These are phyloP conservation scores for Polyergus mexicanus DNA, from an alignment of 1,140 invertebrate species.

Conservation along the genomic window DNA sequence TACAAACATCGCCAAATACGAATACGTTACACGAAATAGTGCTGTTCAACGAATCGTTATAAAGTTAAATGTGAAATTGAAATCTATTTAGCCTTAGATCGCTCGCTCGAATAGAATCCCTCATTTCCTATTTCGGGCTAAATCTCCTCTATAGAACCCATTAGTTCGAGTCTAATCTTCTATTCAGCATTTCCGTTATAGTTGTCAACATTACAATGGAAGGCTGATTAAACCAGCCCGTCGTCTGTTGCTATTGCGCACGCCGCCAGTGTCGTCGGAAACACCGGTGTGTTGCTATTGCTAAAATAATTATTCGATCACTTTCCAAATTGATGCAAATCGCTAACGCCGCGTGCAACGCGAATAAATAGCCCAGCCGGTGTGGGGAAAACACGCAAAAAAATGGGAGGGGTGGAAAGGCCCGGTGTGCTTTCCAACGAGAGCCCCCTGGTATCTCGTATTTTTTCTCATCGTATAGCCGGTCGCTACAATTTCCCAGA, in stretches of 20 bases:
- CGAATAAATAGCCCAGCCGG: constrained; percentile 48
- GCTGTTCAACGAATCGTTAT: constrained; percentile 46
- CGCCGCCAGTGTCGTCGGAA: constrained; percentile 18
- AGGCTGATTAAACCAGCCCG: constrained; percentile 72
- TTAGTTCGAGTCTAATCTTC: constrained; percentile 77
- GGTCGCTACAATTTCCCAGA: constrained; percentile 51
- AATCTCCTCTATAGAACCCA: constrained; percentile 58
- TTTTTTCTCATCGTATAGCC: constrained; percentile 39
- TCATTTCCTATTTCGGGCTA: constrained; percentile 59
- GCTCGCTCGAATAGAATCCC: constrained; percentile 49
- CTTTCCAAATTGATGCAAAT: constrained; percentile 61
- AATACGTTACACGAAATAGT: neutral
- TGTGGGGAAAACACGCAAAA: constrained; percentile 47
- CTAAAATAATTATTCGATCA: constrained; percentile 63
- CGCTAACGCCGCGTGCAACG: constrained; percentile 36
- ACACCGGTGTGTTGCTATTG: constrained; percentile 37
- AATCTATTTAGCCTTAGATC: constrained; percentile 72
- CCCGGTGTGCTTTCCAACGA: neutral
- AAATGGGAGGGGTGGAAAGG: neutral
- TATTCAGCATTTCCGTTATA: constrained; percentile 76
- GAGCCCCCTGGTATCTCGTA: constrained; percentile 25
- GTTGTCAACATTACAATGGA: constrained; percentile 73
- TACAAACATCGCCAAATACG: neutral
- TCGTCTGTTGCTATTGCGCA: constrained; percentile 47
- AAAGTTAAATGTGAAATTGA: constrained; percentile 58